phyloP scores from a whole-genome alignment of 2,888 invertebrate genomes.

The Ochlodes sylvanus region DNA sequence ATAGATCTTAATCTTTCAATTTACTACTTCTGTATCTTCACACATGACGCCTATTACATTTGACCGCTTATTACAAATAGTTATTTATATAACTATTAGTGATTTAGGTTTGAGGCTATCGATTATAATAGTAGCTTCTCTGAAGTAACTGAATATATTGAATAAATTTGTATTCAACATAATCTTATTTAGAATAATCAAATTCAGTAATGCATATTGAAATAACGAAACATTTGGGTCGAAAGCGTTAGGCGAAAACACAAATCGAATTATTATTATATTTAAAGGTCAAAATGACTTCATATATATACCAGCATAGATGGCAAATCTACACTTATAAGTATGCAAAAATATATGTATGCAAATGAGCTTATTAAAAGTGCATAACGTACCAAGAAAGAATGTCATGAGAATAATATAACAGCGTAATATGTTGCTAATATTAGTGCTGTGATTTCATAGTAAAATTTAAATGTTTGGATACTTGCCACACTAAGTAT shows the following conservation, averaged over 20 bases:
- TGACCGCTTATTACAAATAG: no score
- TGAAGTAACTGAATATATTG: background rate
- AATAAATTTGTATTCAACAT: background rate
- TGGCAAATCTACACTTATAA: no score
- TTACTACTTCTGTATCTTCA: background rate
- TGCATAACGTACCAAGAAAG: background rate
- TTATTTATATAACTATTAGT: no score
- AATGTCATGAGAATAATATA: conserved; percentile 6
- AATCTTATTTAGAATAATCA: no score
- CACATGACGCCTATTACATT: no score
- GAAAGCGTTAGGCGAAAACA: no score
- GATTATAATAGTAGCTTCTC: background rate
- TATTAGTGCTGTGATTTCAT: conserved; percentile 11
- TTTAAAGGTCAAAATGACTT: no score
- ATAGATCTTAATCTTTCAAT: conserved; percentile 41
- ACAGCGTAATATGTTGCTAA: conserved; percentile 9
- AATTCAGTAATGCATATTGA: no score
- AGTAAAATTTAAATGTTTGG: background rate
- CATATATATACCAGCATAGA: no score
- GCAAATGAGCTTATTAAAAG: background rate
- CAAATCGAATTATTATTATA: no score
- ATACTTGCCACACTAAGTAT: background rate
- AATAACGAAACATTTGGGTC: no score
- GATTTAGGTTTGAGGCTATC: background rate
- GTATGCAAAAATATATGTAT: background rate